phyloP scores from a whole-genome alignment of 2,113 vertebrate genomes.

The Lampris incognitus region DNA sequence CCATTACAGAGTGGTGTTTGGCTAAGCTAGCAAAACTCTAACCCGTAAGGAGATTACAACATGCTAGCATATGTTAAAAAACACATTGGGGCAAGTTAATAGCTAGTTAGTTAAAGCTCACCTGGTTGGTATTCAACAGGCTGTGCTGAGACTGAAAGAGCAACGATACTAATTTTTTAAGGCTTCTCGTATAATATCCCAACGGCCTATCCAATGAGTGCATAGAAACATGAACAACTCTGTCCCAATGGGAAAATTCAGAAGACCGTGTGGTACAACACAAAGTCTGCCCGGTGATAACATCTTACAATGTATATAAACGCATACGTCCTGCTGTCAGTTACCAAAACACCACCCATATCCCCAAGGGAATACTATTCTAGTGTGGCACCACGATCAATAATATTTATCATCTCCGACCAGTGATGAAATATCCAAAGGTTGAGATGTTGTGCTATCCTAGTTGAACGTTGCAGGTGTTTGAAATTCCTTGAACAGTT shows the following conservation, averaged over 20 bases:
- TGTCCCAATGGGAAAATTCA: not conserved
- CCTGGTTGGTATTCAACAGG: slow-evolving; percentile 57
- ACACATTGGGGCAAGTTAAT: slow-evolving; percentile 75
- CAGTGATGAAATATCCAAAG: not conserved
- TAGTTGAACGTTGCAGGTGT: slow-evolving; percentile 4
- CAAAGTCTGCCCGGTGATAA: no score
- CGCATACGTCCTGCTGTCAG: no score
- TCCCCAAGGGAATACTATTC: no score
- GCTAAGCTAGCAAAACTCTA: slow-evolving; percentile 72
- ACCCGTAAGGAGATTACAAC: slow-evolving; percentile 79
- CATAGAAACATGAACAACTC: not conserved
- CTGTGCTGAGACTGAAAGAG: slow-evolving; percentile 29
- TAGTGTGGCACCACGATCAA: not conserved
- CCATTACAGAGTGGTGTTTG: slow-evolving; percentile 75
- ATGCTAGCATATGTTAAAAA: slow-evolving; percentile 81
- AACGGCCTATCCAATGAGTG: not conserved
- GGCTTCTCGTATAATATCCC: not conserved
- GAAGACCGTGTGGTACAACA: no score
- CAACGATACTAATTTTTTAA: not conserved
- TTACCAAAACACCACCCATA: no score
- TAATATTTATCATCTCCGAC: not conserved
- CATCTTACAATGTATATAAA: no score
- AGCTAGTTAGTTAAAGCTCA: slow-evolving; percentile 79
- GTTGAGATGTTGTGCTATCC: not conserved
- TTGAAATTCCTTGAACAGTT: slow-evolving; percentile 10